These are phyloP conservation scores for Lerema accius DNA, from an alignment of 1,140 invertebrate genomes.

Conservation along the genomic window DNA sequence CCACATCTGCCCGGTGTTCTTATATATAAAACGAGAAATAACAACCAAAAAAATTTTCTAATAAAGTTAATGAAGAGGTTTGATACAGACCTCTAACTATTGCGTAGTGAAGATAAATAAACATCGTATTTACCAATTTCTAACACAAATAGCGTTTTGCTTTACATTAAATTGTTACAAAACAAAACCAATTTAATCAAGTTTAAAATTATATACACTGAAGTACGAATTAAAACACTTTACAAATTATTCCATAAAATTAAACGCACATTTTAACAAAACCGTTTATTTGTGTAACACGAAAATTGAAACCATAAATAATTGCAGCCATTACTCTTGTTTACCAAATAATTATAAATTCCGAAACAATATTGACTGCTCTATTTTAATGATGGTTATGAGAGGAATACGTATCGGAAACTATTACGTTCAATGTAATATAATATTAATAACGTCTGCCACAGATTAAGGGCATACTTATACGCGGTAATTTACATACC, in stretches of 20 bases:
- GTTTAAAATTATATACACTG: not conserved
- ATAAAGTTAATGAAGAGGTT: too few species aligned
- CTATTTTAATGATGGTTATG: conserved; percentile 5
- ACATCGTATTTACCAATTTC: too few species aligned
- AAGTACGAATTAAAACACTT: conserved; percentile 10
- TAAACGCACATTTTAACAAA: conserved; percentile 6
- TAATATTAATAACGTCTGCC: not conserved
- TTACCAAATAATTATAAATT: conserved; percentile 19
- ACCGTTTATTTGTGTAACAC: conserved; percentile 5
- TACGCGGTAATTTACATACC: too few species aligned
- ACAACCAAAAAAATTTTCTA: too few species aligned
- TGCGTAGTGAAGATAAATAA: too few species aligned
- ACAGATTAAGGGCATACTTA: not conserved
- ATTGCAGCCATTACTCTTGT: conserved; percentile 11
- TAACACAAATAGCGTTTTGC: not conserved
- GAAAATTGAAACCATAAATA: conserved; percentile 26
- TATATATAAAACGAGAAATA: too few species aligned
- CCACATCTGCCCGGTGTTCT: too few species aligned
- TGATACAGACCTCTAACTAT: too few species aligned
- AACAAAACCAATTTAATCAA: not conserved
- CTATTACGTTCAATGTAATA: not conserved
- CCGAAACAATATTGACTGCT: conserved; percentile 6
- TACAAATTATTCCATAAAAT: conserved; percentile 6
- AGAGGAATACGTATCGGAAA: conserved; percentile 1
- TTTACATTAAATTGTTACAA: not conserved